These are phyloP conservation scores for Gobionotothen gibberifrons DNA, from an alignment of 2,797 vertebrate species.

Conservation along the genomic window DNA sequence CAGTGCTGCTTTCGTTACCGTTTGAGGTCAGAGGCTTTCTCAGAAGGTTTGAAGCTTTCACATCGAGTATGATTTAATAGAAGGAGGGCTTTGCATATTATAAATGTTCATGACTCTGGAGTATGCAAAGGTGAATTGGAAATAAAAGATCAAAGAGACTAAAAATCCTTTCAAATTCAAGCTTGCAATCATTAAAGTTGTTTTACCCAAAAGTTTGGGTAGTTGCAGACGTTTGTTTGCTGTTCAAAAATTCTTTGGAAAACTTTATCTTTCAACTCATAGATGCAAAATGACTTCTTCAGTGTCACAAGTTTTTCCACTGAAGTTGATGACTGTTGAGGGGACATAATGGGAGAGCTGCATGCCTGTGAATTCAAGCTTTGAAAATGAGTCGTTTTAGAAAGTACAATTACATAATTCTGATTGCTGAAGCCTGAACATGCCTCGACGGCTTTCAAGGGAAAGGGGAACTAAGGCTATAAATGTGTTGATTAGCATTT, in stretches of 20 bases:
- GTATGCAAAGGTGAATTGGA: slow-evolving; percentile 74
- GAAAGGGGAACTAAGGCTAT: slow-evolving; percentile 3
- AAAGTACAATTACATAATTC: slow-evolving; percentile 43
- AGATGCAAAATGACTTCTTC: slow-evolving; percentile 39
- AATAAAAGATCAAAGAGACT: slow-evolving; percentile 78
- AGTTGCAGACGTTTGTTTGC: slow-evolving; percentile 63
- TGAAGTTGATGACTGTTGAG: slow-evolving; percentile 20
- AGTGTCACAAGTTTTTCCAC: slow-evolving; percentile 14
- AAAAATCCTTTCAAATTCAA: slow-evolving; percentile 70
- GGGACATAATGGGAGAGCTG: slow-evolving; percentile 30
- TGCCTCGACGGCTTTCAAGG: slow-evolving; percentile 19
- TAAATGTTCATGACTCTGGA: slow-evolving; percentile 78
- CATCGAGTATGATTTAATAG: slow-evolving; percentile 54
- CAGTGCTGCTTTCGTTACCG: slow-evolving; percentile 29
- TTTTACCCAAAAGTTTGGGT: slow-evolving; percentile 50
- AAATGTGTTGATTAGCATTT: slow-evolving; percentile 47
- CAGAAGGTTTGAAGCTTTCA: slow-evolving; percentile 67
- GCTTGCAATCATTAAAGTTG: slow-evolving; percentile 63
- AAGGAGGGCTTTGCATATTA: slow-evolving; percentile 72
- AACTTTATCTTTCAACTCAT: slow-evolving; percentile 33
- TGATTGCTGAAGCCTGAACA: slow-evolving; percentile 19
- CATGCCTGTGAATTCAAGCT: slow-evolving; percentile 15
- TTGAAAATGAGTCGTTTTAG: slow-evolving; percentile 42
- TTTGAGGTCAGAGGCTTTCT: slow-evolving; percentile 70
- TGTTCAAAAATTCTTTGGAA: slow-evolving; percentile 24